Base-by-base conservation (phyloP, 2,113 vertebrate species). In the Aythya baeri region DNA sequence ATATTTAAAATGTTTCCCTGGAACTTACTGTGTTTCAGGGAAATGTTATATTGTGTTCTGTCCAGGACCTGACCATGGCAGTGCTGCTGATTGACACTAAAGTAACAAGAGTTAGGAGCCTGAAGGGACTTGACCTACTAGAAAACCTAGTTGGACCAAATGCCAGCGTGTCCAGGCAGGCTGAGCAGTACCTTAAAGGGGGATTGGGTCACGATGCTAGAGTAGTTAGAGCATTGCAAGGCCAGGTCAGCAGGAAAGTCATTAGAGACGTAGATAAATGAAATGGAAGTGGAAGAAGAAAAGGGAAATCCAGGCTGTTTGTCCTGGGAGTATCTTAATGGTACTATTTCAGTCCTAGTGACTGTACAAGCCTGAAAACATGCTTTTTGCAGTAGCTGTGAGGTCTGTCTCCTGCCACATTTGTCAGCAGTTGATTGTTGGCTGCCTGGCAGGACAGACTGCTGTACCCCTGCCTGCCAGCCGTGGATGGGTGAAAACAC, bases 401-500 rank as follows among this genome's bases (percentile, higher is more conserved):
- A 4, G 34, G 66, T 22, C 44, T 9, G 7, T 49, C 57, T 57
- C 41, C 46, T 31, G 66, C 72, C 34, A 1, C 9, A 0, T 17
- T 25, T 14, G 52, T 7, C n/a, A 43, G 66, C 1, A 4, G 52
- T 1, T 31, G 88, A 6, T 26, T n/a, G 49, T 20, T 4, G 36
- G 77, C 76, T 77, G 82, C 44, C 26, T 25, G 65, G 82, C 44
- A 29, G 58, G 27, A 23, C 2, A 0, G 5, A 18, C 72, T 43
- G 34, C 66, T 44, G 61, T 66, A 2, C 9, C 41, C 43, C 70
- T 8, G 0, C 55, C 49, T 38, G 41, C 32, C 49, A 4, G 27
- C 46, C 38, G 62, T 3, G 2, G 13, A 0, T 4, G 44, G 36
- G 38, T 3, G 3, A 18, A 22, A 31, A n/a, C 17, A 0, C 17